Base-by-base conservation (phyloP, 2,113 vertebrate genomes). In the Oryzias celebensis region DNA sequence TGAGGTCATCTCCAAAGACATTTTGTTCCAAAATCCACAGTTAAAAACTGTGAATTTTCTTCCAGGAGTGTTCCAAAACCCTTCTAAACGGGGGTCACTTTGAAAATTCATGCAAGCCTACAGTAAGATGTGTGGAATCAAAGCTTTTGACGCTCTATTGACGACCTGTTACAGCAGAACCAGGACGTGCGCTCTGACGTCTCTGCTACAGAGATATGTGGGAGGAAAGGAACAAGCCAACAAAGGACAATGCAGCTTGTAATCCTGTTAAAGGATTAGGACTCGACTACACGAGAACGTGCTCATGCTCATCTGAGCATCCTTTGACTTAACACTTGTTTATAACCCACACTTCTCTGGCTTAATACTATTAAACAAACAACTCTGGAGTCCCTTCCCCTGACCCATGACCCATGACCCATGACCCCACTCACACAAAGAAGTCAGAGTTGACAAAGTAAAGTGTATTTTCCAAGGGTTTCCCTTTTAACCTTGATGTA, bases 201-300 rank as follows among this genome's bases (percentile, higher is more conserved):
- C 73, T 77, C 57, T 18, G 45, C 78, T 67, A 79, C 62, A 63
- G 55, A 72, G 58, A 22, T 59, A 71, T 52, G 82, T 81, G 77
- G 85, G 79, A 14, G 77, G 65, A 80, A 69, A 77, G 62, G 72
- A 84, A 79, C 77, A 77, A 85, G 80, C 73, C 78, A 81, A 85
- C 80, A 84, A 80, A 86, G 78, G 87, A 89, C 87, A 85, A 81
- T 84, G 73, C 81, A n/a, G 22, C 68, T 85, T 81, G 82, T 88
- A 89, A 89, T 88, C 87, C 84, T 60, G 84, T 89, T 88, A 89
- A 72, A 85, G 82, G 87, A 88, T 89, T 89, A 88, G 63, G 66
- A 59, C 62, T 72, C 22, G 8, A 10, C 58, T 58, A 57, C 75
- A 52, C 65, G 41, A 55, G 44, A 60, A 45, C 51, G 58, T 52